phyloP scores from a whole-genome alignment of 2,113 vertebrate genomes.

The Noturus placidus region DNA sequence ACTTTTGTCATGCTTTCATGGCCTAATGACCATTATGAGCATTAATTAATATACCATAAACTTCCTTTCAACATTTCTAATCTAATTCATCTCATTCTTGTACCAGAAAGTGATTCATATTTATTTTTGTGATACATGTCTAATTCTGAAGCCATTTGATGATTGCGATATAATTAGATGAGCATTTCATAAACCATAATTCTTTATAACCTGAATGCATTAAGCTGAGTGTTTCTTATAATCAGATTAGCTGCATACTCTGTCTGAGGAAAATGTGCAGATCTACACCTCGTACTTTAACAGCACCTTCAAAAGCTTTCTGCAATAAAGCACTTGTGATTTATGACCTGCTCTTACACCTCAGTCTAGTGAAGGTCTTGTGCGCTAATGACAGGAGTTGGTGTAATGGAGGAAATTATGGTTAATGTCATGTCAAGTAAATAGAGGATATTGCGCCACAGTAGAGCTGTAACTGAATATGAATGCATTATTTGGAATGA shows the following conservation, averaged over 20 bases:
- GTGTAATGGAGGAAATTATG: background rate
- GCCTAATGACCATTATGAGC: background rate
- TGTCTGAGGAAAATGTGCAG: background rate
- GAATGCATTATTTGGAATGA: background rate
- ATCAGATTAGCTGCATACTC: conserved; percentile 15
- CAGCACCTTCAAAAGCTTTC: background rate
- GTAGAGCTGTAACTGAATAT: background rate
- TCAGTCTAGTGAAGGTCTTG: background rate
- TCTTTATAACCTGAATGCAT: conserved; percentile 20
- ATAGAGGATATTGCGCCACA: background rate
- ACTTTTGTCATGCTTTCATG: background rate
- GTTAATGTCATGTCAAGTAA: background rate
- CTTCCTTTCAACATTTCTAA: background rate
- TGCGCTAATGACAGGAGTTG: background rate
- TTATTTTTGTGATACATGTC: background rate
- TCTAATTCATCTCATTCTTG: background rate
- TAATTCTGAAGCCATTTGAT: conserved; percentile 12
- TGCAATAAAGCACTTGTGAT: conserved; percentile 3
- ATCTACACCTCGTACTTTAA: background rate
- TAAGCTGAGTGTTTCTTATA: conserved; percentile 21
- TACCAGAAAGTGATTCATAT: conserved; percentile 3
- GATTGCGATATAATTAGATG: conserved; percentile 11
- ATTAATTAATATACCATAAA: background rate
- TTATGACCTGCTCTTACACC: background rate
- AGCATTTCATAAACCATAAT: conserved; percentile 27